Percentiles rank a stretch among this genome's conserved stretches.
phyloP scores from a whole-genome alignment of 2,113 vertebrate genomes.

The Hippolais icterina region DNA sequence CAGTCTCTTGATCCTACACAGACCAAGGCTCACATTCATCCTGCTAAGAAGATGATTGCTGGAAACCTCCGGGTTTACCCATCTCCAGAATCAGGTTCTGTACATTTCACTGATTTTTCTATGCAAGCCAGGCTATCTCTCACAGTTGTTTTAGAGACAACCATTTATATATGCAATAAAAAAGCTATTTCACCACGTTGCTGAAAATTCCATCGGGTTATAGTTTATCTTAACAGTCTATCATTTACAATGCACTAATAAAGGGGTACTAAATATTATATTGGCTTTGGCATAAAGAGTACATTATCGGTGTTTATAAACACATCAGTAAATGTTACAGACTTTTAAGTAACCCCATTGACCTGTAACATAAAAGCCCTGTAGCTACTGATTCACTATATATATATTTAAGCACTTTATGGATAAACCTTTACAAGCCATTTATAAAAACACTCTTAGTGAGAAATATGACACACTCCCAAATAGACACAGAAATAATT shows the following conservation, averaged over 20 bases:
- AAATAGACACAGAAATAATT: neutral
- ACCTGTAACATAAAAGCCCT: neutral
- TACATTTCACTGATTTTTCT: neutral
- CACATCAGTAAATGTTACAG: neutral
- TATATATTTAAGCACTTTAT: neutral
- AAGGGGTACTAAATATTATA: slow-evolving; percentile 4
- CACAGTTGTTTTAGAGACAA: neutral
- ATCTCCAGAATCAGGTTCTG: neutral
- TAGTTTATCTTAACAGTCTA: neutral
- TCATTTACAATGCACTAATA: neutral
- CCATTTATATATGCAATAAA: slow-evolving; percentile 7
- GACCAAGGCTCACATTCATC: neutral
- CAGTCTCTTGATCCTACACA: neutral
- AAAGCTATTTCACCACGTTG: neutral
- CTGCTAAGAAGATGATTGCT: neutral
- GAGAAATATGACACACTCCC: neutral
- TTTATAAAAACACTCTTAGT: neutral
- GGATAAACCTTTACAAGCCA: neutral
- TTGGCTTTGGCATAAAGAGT: neutral
- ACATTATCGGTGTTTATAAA: slow-evolving; percentile 5
- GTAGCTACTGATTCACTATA: neutral
- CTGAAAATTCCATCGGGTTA: neutral
- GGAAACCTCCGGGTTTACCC: neutral
- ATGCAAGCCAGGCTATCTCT: neutral
- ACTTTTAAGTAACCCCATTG: neutral